A percentile compares a stretch with the other conserved stretches of the same genome.
Evolutionary conservation across 1,140 invertebrate species (phyloP).

Genomic region (Wiebesia pumilae): DNA sequence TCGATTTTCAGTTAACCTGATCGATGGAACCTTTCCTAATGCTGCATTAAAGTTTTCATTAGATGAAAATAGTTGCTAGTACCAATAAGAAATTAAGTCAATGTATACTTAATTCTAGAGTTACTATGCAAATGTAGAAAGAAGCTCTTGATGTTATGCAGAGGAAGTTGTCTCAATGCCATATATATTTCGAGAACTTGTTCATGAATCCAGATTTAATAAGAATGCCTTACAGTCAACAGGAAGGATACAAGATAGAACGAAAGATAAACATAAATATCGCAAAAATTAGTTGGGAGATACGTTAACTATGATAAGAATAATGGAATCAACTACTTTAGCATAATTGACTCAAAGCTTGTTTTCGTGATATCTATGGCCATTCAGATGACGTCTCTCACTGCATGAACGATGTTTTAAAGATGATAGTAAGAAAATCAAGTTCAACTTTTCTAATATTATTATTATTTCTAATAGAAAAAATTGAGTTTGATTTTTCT

Average conservation of each 20-base stretch:
- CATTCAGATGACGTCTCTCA: background rate
- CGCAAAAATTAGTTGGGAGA: background rate
- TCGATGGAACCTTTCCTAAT: background rate
- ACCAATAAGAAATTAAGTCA: background rate
- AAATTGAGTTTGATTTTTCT: background rate
- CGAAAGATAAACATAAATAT: background rate
- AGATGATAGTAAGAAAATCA: background rate
- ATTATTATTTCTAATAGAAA: too few species aligned
- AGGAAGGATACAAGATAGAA: background rate
- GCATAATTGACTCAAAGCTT: background rate
- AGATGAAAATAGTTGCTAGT: background rate
- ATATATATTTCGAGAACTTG: background rate
- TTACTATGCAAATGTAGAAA: background rate
- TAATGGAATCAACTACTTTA: constrained; percentile 2
- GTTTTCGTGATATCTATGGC: background rate
- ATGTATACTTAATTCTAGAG: background rate
- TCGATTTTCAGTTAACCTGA: background rate
- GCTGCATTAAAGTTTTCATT: background rate
- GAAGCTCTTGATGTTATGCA: background rate
- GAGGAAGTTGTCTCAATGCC: background rate
- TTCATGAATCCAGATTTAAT: constrained; percentile 5
- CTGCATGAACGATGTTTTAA: background rate
- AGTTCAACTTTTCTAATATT: background rate
- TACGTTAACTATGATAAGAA: background rate
- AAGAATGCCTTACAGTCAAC: background rate